Conservation (phyloP, 2,888 invertebrate species). For the Trissonchulus sp. region DNA sequence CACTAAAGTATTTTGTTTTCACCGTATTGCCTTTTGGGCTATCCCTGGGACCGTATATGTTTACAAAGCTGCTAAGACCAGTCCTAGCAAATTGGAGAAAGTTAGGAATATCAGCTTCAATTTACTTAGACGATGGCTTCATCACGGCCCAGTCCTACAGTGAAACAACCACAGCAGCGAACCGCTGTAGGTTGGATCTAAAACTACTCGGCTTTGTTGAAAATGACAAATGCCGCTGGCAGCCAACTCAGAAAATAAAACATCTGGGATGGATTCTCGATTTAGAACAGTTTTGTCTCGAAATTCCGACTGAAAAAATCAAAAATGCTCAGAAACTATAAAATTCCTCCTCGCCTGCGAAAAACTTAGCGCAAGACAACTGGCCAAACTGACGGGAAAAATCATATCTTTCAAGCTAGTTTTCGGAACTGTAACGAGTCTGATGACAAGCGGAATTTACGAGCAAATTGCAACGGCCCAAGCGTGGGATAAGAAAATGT, state of each 20-base stretch:
- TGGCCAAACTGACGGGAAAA: background rate
- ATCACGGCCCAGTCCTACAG: background rate
- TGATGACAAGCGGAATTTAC: constrained; percentile 4
- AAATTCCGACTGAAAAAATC: background rate
- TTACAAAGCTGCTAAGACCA: background rate
- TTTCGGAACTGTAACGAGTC: background rate
- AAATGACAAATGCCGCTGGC: constrained; percentile 12
- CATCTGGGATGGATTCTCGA: background rate
- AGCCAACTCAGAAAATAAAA: background rate
- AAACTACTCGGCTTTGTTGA: background rate
- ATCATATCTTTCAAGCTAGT: constrained; percentile 11
- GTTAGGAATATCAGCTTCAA: background rate
- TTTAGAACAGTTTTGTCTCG: background rate
- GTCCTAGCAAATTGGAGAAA: background rate
- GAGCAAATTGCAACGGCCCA: background rate
- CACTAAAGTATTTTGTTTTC: background rate
- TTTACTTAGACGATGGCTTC: constrained; percentile 16
- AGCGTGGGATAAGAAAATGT: background rate
- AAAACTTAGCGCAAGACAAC: background rate
- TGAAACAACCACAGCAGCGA: background rate
- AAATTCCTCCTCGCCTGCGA: background rate
- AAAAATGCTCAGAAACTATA: background rate
- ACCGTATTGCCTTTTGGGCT: background rate
- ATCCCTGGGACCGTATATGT: background rate
- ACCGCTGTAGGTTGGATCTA: background rate